Conservation (phyloP, 2,888 invertebrate genomes). For the Spodoptera exigua region DNA sequence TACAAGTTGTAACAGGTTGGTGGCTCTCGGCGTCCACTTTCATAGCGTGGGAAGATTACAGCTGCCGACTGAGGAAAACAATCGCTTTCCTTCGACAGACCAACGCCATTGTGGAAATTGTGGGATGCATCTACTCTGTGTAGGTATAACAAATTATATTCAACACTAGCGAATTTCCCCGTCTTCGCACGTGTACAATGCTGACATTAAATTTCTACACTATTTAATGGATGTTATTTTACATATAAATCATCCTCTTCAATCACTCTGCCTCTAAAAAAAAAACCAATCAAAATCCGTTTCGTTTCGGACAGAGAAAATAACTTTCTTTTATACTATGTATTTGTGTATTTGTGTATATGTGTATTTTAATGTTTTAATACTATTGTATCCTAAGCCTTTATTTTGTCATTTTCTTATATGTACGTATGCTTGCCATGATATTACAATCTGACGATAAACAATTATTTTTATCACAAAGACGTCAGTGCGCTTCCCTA, state of each 20-base stretch:
- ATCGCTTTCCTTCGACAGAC: slow-evolving; percentile 26
- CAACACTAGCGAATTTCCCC: too few species aligned
- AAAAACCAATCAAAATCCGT: too few species aligned
- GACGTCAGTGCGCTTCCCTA: slow-evolving; percentile 16
- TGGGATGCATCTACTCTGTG: background rate
- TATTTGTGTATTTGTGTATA: too few species aligned
- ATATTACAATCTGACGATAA: slow-evolving; percentile 7
- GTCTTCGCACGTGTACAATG: too few species aligned
- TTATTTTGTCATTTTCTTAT: background rate
- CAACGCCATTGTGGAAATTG: slow-evolving; percentile 24
- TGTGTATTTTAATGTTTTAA: too few species aligned
- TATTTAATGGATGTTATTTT: too few species aligned
- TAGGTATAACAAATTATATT: background rate
- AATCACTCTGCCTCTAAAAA: too few species aligned
- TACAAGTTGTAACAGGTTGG: slow-evolving; percentile 46
- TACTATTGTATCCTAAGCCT: background rate
- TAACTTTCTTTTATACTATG: too few species aligned
- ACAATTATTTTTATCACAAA: slow-evolving; percentile 1
- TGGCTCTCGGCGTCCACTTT: slow-evolving; percentile 28
- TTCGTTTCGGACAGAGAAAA: too few species aligned
- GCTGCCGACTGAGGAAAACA: slow-evolving; percentile 34
- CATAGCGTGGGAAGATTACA: slow-evolving; percentile 42
- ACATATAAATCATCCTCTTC: too few species aligned
- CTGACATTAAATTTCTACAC: too few species aligned
- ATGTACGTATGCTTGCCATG: too few species aligned